Evolutionary conservation across 2,888 invertebrate species (phyloP).

Genomic region (Sarcophaga carnaria): DNA sequence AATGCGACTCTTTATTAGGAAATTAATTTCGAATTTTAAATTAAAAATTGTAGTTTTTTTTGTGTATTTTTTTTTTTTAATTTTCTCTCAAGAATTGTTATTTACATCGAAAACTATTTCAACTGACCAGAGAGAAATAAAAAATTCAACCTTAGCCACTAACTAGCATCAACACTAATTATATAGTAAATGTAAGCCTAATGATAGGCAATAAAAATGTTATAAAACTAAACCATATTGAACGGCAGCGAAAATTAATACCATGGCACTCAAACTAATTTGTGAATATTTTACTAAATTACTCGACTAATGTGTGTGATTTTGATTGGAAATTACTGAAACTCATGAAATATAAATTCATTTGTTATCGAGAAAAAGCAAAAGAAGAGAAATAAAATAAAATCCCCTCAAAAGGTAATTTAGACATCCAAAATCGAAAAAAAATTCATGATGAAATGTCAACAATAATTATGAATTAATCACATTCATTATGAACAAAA

Average conservation of each 20-base stretch:
- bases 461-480: constrained; percentile 58
- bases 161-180: neutral
- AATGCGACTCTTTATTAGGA: too few relatives aligned
- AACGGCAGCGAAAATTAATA: neutral
- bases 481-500: neutral
- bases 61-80: too few relatives aligned
- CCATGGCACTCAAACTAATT: constrained; percentile 38
- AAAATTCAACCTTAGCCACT: neutral
- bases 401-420: neutral
- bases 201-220: constrained; percentile 16
- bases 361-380: neutral
- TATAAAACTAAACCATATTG: neutral
- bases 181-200: constrained; percentile 13
- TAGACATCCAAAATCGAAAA: neutral
- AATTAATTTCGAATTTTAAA: too few relatives aligned
- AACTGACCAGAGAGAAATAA: neutral
- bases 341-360: neutral
- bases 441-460: constrained; percentile 45
- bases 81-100: neutral
- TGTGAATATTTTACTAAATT: constrained; percentile 57
- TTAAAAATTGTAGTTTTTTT: too few relatives aligned
- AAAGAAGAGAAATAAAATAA: neutral
- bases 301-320: constrained; percentile 55
- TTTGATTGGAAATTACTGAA: constrained; percentile 1
- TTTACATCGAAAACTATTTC: neutral